Evolutionary conservation across 2,113 vertebrate genomes (phyloP).

Genomic region (Hydrochoerus hydrochaeris): DNA sequence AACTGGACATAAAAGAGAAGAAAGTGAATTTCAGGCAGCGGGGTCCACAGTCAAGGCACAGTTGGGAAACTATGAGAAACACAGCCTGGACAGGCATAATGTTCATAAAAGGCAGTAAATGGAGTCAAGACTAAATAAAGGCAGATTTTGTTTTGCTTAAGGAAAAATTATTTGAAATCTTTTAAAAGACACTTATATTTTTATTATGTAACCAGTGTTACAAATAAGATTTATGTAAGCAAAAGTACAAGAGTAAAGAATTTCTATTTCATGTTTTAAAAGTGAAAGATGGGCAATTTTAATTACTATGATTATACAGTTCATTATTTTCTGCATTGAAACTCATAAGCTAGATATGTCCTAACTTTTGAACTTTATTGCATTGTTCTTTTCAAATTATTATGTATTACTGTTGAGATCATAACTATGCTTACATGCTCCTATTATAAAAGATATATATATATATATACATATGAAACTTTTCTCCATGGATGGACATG

Average conservation of each 20-base stretch:
- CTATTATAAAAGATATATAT: slow-evolving; percentile 1
- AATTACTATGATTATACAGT: not conserved
- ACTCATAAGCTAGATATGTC: not conserved
- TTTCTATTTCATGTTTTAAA: slow-evolving; percentile 8
- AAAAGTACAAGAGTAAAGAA: not conserved
- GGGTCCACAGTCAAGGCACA: not conserved
- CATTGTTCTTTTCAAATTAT: slow-evolving; percentile 27
- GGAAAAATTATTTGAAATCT: slow-evolving; percentile 23
- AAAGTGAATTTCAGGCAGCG: not conserved
- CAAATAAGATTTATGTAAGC: not conserved
- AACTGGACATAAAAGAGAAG: not conserved
- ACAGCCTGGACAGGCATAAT: not conserved
- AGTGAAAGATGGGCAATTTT: not conserved
- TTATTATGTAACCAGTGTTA: not conserved
- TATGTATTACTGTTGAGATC: not conserved
- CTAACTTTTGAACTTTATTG: slow-evolving; percentile 5
- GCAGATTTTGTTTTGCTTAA: not conserved
- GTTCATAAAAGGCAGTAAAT: not conserved
- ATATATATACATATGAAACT: not conserved
- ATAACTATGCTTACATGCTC: not conserved
- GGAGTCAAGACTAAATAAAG: not conserved
- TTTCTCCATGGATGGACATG: not conserved
- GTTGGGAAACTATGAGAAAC: not conserved
- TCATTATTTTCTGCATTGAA: not conserved
- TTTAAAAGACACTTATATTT: not conserved